Percentiles rank a stretch among this genome's conserved stretches.
Conservation (phyloP, 2,888 invertebrate species). For the Kuschelorhynchus macadamiae region DNA sequence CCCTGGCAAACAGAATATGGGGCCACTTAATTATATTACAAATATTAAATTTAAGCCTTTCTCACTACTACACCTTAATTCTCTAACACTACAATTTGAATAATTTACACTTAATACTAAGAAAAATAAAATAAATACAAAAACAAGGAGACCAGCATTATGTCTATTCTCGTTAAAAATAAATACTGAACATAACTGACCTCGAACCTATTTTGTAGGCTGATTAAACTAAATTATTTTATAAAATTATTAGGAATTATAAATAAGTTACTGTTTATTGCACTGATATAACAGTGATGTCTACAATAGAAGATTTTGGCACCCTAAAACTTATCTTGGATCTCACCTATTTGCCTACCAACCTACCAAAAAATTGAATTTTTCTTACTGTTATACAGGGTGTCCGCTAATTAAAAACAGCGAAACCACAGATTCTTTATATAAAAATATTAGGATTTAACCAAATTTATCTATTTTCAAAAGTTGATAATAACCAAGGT, state of each 20-base stretch:
- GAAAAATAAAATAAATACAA: conserved; percentile 25
- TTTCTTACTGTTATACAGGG: too few species aligned
- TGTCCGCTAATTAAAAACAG: too few species aligned
- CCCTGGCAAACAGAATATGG: neutral
- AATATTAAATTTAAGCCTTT: conserved; percentile 1
- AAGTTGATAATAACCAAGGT: too few species aligned
- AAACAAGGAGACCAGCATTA: conserved; percentile 30
- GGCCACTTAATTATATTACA: neutral
- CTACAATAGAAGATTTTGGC: neutral
- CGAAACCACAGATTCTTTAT: too few species aligned
- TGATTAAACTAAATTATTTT: conserved; percentile 13
- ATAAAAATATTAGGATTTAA: too few species aligned
- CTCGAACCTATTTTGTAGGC: conserved; percentile 16
- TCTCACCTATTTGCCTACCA: too few species aligned
- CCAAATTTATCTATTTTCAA: too few species aligned
- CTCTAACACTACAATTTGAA: neutral
- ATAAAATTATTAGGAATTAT: conserved; percentile 20
- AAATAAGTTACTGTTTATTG: conserved; percentile 28
- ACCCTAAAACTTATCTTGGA: conserved; percentile 1
- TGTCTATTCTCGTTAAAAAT: conserved; percentile 21
- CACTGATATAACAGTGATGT: conserved; percentile 22
- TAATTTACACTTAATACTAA: conserved; percentile 26
- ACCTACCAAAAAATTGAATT: neutral
- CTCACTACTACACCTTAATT: neutral
- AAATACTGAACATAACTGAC: conserved; percentile 35